Evolutionary conservation across 2,888 invertebrate genomes (phyloP), one percentile per base, ranked within the genome.

Genomic region (Biston stratarius): DNA sequence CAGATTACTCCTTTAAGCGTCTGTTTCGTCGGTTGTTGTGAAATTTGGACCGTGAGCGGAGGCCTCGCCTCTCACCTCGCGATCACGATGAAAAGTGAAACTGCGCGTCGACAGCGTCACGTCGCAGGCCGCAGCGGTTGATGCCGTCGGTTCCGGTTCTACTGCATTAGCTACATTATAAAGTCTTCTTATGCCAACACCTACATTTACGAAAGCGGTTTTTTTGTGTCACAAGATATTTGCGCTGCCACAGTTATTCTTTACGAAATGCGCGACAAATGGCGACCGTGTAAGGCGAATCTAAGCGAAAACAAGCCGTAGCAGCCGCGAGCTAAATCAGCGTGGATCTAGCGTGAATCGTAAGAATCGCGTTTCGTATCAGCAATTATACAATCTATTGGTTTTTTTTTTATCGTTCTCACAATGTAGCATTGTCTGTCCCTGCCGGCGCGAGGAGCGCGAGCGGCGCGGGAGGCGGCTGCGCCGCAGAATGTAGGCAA

Each of bases 41-140:
- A 94, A 93, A 93, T 92, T 89, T 87, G 86, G 90, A 88, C 84
- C 85, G 84, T 83, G 83, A 82, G 83, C 81, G 83, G 89, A 89
- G 91, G 90, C 84, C 87, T 88, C 80, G 87, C 93, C 93, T 93
- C 93, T 93, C 91, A 91, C 93, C 72, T 73, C 72, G 84, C 83
- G 86, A 83, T 85, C 86, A 88, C 85, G 90, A 92, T 91, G 91
- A 89, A 94, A 94, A 94, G 93, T 92, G 93, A 94, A 94, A 94
- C 92, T 84, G 82, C 86, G 80, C 81, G 86, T 83, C 86, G 83
- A 83, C 87, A 84, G 79, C 89, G 88, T 89, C 89, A 89, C 90
- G 90, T 88, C 84, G 84, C 78, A 81, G 78, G 82, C 83, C 84
- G 84, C 78, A 81, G 77, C 83, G 83, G 86, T 89, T 85, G 85